Percentiles rank a stretch among this genome's conserved stretches.
Evolutionary conservation across 2,797 vertebrate species (phyloP).

Genomic region (Spea hammondii): DNA sequence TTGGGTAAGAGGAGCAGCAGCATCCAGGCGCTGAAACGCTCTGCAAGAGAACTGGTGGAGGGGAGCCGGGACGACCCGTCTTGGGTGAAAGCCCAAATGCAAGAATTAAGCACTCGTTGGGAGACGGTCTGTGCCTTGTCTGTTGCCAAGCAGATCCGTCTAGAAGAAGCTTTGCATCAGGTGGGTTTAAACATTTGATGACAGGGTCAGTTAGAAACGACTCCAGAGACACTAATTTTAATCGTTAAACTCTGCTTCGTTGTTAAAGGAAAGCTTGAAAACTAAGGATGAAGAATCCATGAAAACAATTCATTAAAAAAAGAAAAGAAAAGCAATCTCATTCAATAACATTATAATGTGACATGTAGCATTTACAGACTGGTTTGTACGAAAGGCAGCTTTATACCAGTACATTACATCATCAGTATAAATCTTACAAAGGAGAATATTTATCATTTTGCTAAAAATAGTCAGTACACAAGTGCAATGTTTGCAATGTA

Average conservation of each 20-base stretch:
- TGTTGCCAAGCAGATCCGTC: slow-evolving; percentile 88
- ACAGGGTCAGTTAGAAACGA: not conserved
- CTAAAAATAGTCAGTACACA: slow-evolving; percentile 40
- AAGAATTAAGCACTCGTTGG: slow-evolving; percentile 93
- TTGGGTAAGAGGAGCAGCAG: slow-evolving; percentile 91
- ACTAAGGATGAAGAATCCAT: too few relatives aligned
- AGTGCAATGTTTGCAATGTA: slow-evolving; percentile 50
- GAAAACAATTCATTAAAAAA: too few relatives aligned
- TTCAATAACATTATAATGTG: not conserved
- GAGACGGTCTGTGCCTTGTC: slow-evolving; percentile 94
- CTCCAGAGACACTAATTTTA: too few relatives aligned
- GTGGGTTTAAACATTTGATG: slow-evolving; percentile 53
- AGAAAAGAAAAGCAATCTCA: too few relatives aligned
- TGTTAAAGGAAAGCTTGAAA: too few relatives aligned
- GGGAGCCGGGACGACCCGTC: slow-evolving; percentile 90
- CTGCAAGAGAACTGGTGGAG: slow-evolving; percentile 87
- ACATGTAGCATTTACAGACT: not conserved
- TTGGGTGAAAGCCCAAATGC: slow-evolving; percentile 98
- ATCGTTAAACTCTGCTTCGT: too few relatives aligned
- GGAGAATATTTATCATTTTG: not conserved
- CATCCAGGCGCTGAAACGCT: slow-evolving; percentile 93
- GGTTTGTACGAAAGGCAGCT: not conserved
- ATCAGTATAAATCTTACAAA: not conserved
- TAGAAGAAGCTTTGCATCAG: slow-evolving; percentile 92
- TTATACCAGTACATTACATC: not conserved